phyloP scores from a whole-genome alignment of 1,140 invertebrate species.

The Drosophila melanica region DNA sequence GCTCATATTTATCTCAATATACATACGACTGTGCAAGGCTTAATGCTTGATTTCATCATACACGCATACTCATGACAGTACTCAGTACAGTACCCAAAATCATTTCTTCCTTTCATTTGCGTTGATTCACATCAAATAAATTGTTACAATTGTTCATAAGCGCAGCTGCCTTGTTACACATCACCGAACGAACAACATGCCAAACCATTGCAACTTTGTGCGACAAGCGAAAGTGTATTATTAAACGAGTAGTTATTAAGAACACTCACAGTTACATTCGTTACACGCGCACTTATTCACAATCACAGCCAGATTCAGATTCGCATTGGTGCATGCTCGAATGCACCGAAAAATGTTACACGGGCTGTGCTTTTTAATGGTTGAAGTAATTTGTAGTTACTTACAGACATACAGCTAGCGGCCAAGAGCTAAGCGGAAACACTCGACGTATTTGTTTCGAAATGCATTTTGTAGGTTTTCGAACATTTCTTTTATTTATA shows the following conservation, averaged over 20 bases:
- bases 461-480: constrained; percentile 50
- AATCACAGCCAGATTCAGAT: background rate
- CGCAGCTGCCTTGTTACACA: constrained; percentile 77
- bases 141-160: constrained; percentile 12
- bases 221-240: background rate
- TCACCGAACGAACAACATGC: constrained; percentile 74
- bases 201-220: constrained; percentile 13
- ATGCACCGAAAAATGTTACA: constrained; percentile 8
- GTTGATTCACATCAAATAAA: background rate
- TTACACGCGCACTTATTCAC: constrained; percentile 3
- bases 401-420: background rate
- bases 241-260: background rate
- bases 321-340: background rate
- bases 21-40: constrained; percentile 2
- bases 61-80: background rate
- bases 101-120: background rate
- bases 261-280: constrained; percentile 9
- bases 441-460: constrained; percentile 16
- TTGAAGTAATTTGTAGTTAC: background rate
- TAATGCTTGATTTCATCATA: background rate
- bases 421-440: background rate
- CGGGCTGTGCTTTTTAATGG: background rate
- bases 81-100: background rate
- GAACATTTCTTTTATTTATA: constrained; percentile 75
- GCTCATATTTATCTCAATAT: constrained; percentile 6